These are phyloP conservation scores for Coelopa frigida DNA, from an alignment of 1,140 invertebrate species.

Conservation along the genomic window DNA sequence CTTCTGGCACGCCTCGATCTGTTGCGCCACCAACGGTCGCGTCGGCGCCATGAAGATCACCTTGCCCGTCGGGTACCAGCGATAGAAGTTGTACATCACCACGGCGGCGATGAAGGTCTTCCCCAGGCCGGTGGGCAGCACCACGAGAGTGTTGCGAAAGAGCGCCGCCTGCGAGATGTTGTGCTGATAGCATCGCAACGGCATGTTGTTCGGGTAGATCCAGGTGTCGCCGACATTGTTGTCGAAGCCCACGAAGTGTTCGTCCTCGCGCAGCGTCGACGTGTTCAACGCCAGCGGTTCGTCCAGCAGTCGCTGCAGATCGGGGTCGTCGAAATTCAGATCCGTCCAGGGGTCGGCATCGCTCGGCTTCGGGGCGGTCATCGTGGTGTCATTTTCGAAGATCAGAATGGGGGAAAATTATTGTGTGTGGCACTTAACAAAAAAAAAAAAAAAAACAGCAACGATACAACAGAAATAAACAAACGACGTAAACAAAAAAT, in stretches of 20 bases:
- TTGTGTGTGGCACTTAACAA: not conserved
- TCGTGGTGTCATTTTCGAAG: not conserved
- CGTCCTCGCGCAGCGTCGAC: slow-evolving; percentile 8
- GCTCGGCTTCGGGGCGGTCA: not conserved
- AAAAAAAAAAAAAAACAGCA: not conserved
- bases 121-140: slow-evolving; percentile 68
- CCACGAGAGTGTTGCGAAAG: slow-evolving; percentile 83
- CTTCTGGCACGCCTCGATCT: slow-evolving; percentile 86
- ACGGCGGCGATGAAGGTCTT: slow-evolving; percentile 97
- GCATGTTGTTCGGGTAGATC: slow-evolving; percentile 90
- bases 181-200: slow-evolving; percentile 80
- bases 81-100: slow-evolving; percentile 92
- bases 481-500: too few relatives aligned
- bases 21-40: slow-evolving; percentile 86
- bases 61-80: slow-evolving; percentile 83
- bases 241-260: slow-evolving; percentile 61
- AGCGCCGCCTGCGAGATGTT: slow-evolving; percentile 74
- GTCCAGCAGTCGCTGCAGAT: slow-evolving; percentile 5
- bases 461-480: not conserved
- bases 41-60: slow-evolving; percentile 93
- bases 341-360: slow-evolving; percentile 7
- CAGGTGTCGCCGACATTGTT: slow-evolving; percentile 64
- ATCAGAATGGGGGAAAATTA: not conserved
- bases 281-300: slow-evolving; percentile 1
- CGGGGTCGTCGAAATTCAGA: slow-evolving; percentile 6